Base-by-base conservation (phyloP, 2,888 invertebrate species). In the Rhaphigaster nebulosa region DNA sequence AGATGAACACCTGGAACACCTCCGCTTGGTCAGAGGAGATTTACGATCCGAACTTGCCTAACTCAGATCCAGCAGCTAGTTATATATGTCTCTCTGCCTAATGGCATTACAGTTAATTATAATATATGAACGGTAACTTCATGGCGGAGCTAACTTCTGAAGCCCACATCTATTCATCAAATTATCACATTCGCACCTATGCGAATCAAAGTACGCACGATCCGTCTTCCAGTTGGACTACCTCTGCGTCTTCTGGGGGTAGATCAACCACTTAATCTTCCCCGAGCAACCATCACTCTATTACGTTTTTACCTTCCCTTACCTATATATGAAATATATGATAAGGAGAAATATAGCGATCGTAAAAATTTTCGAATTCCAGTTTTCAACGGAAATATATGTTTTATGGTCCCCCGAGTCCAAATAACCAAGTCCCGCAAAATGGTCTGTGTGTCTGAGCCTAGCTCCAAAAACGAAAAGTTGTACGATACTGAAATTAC, bases 51-150 rank as follows among this genome's bases (percentile, higher is more conserved):
- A 76, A 76, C 20, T 76, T 76, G 6, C 1, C 70, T 38, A 76
- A 76, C 38, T 76, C 8, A 23, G 34, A 76, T 76, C 34, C 70
- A 23, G 23, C 6, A 65, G 15, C 29, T 12, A 76, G 70, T 38
- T 76, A 76, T 76, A 76, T 76, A 76, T 76, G 34, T 76, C 34
- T 76, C 70, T 8, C 70, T 18, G 1, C n/a, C 34, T 76, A 76
- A 76, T 76, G 70, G 23, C 70, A 76, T 76, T 76, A 76, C 20
- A 20, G 20, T 76, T 76, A 38, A 76, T 76, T 76, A 76, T 76
- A 76, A 76, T 76, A 34, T 76, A 76, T 76, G 70, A 76, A 76
- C 15, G 18, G 20, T 23, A 38, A 76, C 70, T 76, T 20, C 18
- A 23, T 8, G 20, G 6, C 20, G 34, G 70, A 38, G 29, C 29